Percentiles rank a stretch among this genome's conserved stretches.
Conservation (phyloP, 1,140 invertebrate species). For the Calliopsis andreniformis region DNA sequence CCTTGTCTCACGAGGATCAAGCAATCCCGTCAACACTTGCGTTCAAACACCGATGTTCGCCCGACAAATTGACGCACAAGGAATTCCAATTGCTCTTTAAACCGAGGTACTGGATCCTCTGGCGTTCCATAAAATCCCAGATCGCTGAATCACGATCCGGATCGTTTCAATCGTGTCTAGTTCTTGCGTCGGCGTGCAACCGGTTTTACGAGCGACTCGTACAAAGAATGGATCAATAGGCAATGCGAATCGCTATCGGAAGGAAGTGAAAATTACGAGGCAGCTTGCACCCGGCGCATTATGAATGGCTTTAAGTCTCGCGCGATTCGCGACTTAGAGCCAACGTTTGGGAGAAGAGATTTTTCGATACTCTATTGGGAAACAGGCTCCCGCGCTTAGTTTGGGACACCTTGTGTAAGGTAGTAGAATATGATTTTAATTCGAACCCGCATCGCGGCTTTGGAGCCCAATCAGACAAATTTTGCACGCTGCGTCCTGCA, state of each 20-base stretch:
- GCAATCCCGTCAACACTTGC: not conserved
- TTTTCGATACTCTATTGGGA: not conserved
- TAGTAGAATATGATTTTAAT: too few species aligned
- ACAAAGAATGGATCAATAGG: constrained; percentile 10
- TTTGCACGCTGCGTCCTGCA: too few species aligned
- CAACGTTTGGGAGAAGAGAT: not conserved
- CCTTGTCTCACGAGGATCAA: not conserved
- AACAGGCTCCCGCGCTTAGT: too few species aligned
- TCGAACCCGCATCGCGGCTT: too few species aligned
- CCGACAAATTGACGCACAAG: constrained; percentile 18
- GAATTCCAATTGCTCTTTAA: constrained; percentile 19
- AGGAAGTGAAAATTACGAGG: not conserved
- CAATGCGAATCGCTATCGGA: not conserved
- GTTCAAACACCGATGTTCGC: constrained; percentile 3
- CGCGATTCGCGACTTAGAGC: not conserved
- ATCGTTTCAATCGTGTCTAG: constrained; percentile 13
- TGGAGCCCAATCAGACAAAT: too few species aligned
- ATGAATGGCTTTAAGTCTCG: constrained; percentile 14
- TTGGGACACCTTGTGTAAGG: too few species aligned
- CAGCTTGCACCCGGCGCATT: not conserved
- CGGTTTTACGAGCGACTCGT: not conserved
- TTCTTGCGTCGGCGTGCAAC: too few species aligned
- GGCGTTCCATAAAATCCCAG: constrained; percentile 9
- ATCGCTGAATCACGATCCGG: constrained; percentile 20
- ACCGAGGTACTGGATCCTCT: not conserved